phyloP scores from a whole-genome alignment of 2,113 vertebrate species.

The Gasterosteus aculeatus region DNA sequence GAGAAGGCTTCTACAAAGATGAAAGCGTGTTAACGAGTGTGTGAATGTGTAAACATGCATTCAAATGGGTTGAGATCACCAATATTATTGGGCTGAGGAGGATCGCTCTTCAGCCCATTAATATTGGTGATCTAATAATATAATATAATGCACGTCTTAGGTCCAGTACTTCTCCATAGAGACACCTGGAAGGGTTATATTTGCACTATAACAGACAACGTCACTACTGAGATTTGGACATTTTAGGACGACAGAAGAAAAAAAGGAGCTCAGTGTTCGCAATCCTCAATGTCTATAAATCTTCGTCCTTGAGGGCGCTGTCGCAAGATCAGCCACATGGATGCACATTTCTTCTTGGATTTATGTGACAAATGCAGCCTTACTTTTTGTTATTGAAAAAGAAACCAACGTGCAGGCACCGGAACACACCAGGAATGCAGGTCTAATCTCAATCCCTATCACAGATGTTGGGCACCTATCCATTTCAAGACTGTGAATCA shows the following conservation, averaged over 20 bases:
- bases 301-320: constrained; percentile 7
- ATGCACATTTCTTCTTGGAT: constrained; percentile 7
- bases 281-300: constrained; percentile 34
- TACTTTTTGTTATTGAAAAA: constrained; percentile 40
- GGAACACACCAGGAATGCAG: constrained; percentile 56
- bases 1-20: constrained; percentile 17
- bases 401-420: constrained; percentile 26
- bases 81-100: constrained; percentile 19
- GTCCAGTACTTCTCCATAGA: background rate
- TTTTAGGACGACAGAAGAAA: constrained; percentile 23
- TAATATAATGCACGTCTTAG: background rate
- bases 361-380: constrained; percentile 11
- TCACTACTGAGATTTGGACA: background rate
- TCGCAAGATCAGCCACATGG: constrained; percentile 13
- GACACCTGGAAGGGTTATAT: constrained; percentile 1
- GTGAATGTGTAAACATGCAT: constrained; percentile 9
- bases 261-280: constrained; percentile 18
- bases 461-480: constrained; percentile 39
- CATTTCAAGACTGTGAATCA: constrained; percentile 37
- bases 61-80: constrained; percentile 30
- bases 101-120: no score
- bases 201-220: background rate
- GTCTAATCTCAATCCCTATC: constrained; percentile 48
- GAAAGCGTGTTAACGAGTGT: constrained; percentile 10
- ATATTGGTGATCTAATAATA: no score